Percentiles rank a stretch among this genome's conserved stretches.
Evolutionary conservation across 2,113 vertebrate genomes (phyloP).

Genomic region (Spheniscus mendiculus): DNA sequence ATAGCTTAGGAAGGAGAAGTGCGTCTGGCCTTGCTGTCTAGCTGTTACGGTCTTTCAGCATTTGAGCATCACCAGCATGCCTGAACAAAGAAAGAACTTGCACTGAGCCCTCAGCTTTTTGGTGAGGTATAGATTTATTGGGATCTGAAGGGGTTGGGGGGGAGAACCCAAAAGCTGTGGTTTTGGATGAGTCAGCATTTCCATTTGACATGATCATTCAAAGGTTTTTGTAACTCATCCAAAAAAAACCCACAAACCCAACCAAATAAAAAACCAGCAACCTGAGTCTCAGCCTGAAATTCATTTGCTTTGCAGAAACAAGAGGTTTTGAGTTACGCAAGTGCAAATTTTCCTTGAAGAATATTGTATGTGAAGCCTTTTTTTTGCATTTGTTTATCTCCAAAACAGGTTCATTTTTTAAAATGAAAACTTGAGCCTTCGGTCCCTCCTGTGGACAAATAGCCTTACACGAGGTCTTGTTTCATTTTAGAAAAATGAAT

Average conservation of each 20-base stretch:
- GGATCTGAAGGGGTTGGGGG: neutral
- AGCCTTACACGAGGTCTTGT: conserved; percentile 63
- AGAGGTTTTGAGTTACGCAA: conserved; percentile 70
- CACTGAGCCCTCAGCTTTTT: conserved; percentile 40
- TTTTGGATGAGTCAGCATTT: conserved; percentile 48
- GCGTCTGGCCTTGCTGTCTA: conserved; percentile 1
- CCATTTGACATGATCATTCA: conserved; percentile 44
- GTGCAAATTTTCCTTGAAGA: conserved; percentile 73
- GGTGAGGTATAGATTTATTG: conserved; percentile 25
- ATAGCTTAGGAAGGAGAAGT: neutral
- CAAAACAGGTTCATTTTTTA: conserved; percentile 73
- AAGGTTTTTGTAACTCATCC: conserved; percentile 25
- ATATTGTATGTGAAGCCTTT: conserved; percentile 59
- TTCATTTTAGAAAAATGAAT: conserved; percentile 76
- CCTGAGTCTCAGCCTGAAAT: conserved; percentile 48
- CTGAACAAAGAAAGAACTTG: neutral
- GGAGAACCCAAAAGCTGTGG: neutral
- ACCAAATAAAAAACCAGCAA: neutral
- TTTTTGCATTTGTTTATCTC: conserved; percentile 75
- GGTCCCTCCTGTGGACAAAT: conserved; percentile 50
- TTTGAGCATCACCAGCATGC: neutral
- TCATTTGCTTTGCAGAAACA: conserved; percentile 54
- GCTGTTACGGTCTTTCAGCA: neutral
- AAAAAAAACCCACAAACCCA: neutral
- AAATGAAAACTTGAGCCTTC: conserved; percentile 56